Conservation (phyloP, 2,113 vertebrate genomes). For the Tetrao urogallus region DNA sequence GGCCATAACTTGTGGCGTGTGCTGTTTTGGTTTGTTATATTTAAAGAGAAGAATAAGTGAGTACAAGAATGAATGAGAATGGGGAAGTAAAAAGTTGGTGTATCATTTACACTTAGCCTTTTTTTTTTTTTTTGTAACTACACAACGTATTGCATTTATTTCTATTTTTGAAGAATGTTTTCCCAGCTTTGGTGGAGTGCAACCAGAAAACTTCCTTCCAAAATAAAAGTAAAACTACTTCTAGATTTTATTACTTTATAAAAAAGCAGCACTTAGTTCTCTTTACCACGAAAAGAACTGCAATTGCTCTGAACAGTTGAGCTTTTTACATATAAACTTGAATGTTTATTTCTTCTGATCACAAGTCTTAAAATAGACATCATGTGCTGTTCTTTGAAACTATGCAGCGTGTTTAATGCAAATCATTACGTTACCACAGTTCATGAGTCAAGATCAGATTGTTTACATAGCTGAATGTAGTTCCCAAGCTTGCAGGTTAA, state of each 20-base stretch:
- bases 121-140: neutral
- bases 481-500: neutral
- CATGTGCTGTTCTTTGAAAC: constrained; percentile 37
- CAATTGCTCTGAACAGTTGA: constrained; percentile 13
- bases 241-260: neutral
- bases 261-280: neutral
- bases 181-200: neutral
- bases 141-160: neutral
- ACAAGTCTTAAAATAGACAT: constrained; percentile 59
- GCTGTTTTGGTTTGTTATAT: neutral
- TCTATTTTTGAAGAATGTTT: neutral
- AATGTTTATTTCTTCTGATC: constrained; percentile 60
- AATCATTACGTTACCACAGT: neutral
- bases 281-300: neutral
- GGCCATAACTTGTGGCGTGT: neutral
- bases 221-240: neutral
- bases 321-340: constrained; percentile 36
- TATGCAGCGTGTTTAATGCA: neutral
- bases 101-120: neutral
- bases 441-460: neutral
- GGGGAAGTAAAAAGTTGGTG: neutral
- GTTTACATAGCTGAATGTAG: neutral
- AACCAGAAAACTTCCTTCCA: neutral
- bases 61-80: neutral
- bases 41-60: neutral